Base-by-base conservation (phyloP, 2,888 invertebrate genomes). In the Acutogordius australiensis region DNA sequence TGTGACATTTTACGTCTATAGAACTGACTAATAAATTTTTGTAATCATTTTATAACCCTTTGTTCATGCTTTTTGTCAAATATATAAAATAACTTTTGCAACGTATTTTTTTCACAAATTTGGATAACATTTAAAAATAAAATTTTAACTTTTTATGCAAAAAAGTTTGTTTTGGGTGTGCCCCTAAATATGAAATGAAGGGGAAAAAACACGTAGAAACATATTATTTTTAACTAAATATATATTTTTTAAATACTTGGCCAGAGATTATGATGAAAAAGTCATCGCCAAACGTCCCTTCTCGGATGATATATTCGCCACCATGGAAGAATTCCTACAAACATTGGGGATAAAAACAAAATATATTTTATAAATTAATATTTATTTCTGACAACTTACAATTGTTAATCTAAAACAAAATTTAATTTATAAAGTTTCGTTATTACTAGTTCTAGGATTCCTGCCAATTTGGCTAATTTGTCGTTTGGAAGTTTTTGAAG, bases 211-310 rank as follows among this genome's bases (percentile, higher is more conserved):
- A n/a, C n/a, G n/a, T n/a, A n/a, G n/a, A n/a, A n/a, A n/a, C n/a
- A n/a, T n/a, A n/a, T n/a, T n/a, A n/a, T n/a, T n/a, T n/a, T n/a
- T n/a, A n/a, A n/a, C n/a, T n/a, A n/a, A n/a, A n/a, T n/a, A n/a
- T n/a, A n/a, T n/a, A n/a, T n/a, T n/a, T n/a, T n/a, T n/a, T 18
- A 18, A n/a, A 77, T 2, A 84, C 84, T 21, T 78, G 79, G 23
- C 84, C 84, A 2, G 81, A 82, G 63, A 82, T 80, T 66, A 87
- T 84, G 62, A 87, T 84, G 68, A 81, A 87, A 73, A 87, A 87
- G 65, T 83, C 84, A 68, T 86, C 83, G 1, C 86, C 86, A 30
- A 77, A 76, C 65, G 84, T 84, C 0, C 85, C 86, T 71, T 87
- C 84, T 0, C 80, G 76, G 13, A 87, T 80, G 62, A 87, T 84